A percentile compares a stretch with the other conserved stretches of the same genome.
Evolutionary conservation across 1,140 invertebrate species (phyloP).

Genomic region (Wasmannia auropunctata): DNA sequence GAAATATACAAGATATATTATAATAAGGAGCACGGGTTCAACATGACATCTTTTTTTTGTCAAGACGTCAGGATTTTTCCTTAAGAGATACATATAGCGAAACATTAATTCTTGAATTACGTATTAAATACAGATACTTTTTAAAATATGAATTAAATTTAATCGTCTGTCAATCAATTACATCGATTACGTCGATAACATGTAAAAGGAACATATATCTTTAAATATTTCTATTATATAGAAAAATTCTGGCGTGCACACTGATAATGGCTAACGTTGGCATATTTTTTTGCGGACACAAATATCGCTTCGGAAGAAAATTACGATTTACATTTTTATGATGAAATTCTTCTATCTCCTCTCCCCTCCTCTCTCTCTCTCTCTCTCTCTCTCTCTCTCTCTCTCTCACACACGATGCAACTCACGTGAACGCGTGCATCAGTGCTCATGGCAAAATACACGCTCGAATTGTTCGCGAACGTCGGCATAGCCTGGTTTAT

Average conservation of each 20-base stretch:
- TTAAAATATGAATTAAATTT: not conserved
- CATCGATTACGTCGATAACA: not conserved
- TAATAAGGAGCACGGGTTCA: not conserved
- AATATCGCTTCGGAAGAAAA: not conserved
- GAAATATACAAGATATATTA: not conserved
- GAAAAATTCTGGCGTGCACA: not conserved
- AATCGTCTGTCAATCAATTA: not conserved
- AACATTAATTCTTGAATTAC: not conserved
- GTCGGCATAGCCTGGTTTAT: constrained; percentile 57
- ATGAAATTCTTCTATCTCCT: not conserved
- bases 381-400: not conserved
- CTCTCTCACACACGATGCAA: not conserved
- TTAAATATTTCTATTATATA: not conserved
- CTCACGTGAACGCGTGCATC: constrained; percentile 2
- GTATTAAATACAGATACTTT: not conserved
- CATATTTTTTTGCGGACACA: not conserved
- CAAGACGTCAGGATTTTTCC: not conserved
- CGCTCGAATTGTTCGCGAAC: constrained; percentile 35
- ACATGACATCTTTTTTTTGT: not conserved
- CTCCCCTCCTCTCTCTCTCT: not conserved
- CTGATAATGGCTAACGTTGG: constrained; percentile 1
- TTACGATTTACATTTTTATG: not conserved
- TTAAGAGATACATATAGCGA: not conserved
- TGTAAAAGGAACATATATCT: not conserved
- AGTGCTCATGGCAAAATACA: constrained; percentile 41